Conservation (phyloP, 2,113 vertebrate species). For the Syngnathus scovelli region DNA sequence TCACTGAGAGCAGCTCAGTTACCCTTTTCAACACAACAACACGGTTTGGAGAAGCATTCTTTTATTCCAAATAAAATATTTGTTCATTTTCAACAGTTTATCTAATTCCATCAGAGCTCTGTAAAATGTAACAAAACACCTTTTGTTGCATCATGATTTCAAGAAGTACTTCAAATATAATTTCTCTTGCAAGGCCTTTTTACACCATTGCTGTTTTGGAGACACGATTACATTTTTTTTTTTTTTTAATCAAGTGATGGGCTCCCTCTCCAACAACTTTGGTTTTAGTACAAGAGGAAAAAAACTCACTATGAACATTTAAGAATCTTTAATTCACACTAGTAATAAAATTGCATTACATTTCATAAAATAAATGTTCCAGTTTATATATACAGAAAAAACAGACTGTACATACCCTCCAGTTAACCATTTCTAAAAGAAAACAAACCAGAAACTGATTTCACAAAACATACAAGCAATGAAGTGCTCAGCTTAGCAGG, state of each 20-base stretch:
- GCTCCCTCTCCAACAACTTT: constrained; percentile 58
- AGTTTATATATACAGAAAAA: constrained; percentile 99
- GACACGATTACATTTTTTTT: constrained; percentile 49
- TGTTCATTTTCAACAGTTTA: constrained; percentile 64
- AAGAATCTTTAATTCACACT: constrained; percentile 98
- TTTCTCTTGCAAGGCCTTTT: constrained; percentile 47
- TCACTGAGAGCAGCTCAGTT: constrained; percentile 45
- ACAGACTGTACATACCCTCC: constrained; percentile 98
- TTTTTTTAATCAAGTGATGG: constrained; percentile 42
- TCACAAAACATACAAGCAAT: constrained; percentile 92
- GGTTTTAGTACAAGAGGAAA: constrained; percentile 56
- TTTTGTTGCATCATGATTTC: constrained; percentile 56
- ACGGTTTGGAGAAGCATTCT: constrained; percentile 65
- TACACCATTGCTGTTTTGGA: constrained; percentile 44
- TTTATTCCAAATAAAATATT: constrained; percentile 73
- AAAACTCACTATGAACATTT: constrained; percentile 73
- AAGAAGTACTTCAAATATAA: constrained; percentile 57
- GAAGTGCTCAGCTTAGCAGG: constrained; percentile 92
- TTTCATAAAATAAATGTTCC: constrained; percentile 99
- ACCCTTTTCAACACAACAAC: constrained; percentile 57
- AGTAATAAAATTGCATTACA: constrained; percentile 99
- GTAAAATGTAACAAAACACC: constrained; percentile 64
- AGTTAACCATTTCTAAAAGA: constrained; percentile 77
- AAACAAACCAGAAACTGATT: constrained; percentile 73
- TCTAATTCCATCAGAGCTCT: constrained; percentile 61